phyloP scores from a whole-genome alignment of 2,113 vertebrate genomes.

The Patagioenas fasciata region DNA sequence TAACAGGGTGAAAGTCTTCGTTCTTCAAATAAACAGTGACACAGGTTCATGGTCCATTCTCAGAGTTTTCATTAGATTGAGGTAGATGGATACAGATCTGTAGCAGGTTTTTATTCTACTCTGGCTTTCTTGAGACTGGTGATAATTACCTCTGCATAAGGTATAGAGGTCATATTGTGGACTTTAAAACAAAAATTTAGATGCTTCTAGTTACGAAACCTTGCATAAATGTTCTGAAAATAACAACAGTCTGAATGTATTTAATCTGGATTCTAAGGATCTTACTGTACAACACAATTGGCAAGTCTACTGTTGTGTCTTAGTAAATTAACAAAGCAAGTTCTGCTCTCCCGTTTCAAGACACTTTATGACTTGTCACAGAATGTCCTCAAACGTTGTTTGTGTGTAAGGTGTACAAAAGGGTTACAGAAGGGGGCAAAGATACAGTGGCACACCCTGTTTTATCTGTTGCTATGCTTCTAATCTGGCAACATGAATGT shows the following conservation, averaged over 20 bases:
- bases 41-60: background rate
- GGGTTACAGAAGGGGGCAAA: background rate
- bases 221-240: background rate
- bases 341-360: background rate
- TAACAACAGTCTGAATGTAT: background rate
- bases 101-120: background rate
- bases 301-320: background rate
- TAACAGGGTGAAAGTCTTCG: background rate
- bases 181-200: background rate
- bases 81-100: background rate
- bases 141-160: background rate
- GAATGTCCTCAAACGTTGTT: background rate
- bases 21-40: background rate
- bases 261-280: background rate
- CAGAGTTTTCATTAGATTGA: background rate
- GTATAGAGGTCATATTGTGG: background rate
- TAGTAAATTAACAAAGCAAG: background rate
- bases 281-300: background rate
- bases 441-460: background rate
- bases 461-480: background rate
- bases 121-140: background rate
- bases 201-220: background rate
- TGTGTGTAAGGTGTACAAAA: background rate
- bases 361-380: background rate
- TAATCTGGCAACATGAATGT: background rate